These are phyloP conservation scores for Actinia equina DNA, from an alignment of 64 coral and sea anemone species.

Conservation along the genomic window DNA sequence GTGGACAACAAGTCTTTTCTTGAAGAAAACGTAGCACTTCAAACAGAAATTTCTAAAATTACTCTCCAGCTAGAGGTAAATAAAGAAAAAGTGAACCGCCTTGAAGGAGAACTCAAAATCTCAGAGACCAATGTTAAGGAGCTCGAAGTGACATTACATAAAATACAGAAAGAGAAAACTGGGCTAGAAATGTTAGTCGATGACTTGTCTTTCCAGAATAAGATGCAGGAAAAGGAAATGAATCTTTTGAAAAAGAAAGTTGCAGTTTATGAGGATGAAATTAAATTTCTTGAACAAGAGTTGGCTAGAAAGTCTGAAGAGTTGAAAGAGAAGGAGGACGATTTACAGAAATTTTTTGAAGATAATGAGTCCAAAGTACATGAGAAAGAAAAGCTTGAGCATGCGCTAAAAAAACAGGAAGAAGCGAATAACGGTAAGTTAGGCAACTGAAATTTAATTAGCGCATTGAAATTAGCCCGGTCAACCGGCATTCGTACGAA, in stretches of 20 bases:
- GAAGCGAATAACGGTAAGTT: background rate
- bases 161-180: slow-evolving; percentile 41
- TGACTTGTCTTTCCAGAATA: slow-evolving; percentile 24
- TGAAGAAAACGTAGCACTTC: background rate
- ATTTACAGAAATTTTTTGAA: slow-evolving; percentile 35
- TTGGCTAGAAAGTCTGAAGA: slow-evolving; percentile 33
- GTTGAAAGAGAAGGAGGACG: slow-evolving; percentile 52
- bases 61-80: slow-evolving; percentile 24
- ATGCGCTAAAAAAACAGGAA: background rate
- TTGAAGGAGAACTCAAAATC: slow-evolving; percentile 35
- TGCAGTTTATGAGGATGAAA: slow-evolving; percentile 26
- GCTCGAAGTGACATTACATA: slow-evolving; percentile 37
- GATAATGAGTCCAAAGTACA: slow-evolving; percentile 24
- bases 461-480: no score
- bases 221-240: slow-evolving; percentile 52
- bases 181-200: slow-evolving; percentile 21
- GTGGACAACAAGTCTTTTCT: background rate
- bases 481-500: no score
- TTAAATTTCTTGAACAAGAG: slow-evolving; percentile 21
- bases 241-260: slow-evolving; percentile 35
- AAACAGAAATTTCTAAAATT: slow-evolving; percentile 26
- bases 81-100: background rate
- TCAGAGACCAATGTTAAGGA: slow-evolving; percentile 38
- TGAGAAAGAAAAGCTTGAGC: background rate
- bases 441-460: no score